Evolutionary conservation across 2,888 invertebrate species (phyloP).

Genomic region (Drosophila stalkeri): DNA sequence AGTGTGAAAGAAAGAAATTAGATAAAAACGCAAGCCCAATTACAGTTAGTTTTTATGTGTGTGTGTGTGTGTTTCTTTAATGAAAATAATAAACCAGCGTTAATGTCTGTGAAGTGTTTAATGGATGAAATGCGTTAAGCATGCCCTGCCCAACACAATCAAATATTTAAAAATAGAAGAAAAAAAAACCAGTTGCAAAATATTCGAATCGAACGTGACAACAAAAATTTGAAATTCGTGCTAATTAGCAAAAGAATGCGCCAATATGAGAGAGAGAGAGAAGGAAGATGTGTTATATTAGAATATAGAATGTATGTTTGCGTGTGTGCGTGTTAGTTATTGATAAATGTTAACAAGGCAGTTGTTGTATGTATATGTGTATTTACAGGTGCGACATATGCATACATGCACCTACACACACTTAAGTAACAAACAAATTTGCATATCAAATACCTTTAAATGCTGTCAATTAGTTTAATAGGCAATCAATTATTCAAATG

Average conservation of each 20-base stretch:
- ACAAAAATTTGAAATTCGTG: constrained; percentile 60
- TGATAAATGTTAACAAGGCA: constrained; percentile 17
- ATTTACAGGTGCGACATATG: constrained; percentile 29
- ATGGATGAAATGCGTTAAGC: constrained; percentile 28
- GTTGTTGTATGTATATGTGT: constrained; percentile 19
- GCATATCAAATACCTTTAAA: constrained; percentile 4
- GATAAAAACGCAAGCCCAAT: constrained; percentile 48
- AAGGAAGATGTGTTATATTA: constrained; percentile 11
- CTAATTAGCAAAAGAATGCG: constrained; percentile 74
- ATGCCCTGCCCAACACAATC: background rate
- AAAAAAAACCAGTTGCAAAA: constrained; percentile 36
- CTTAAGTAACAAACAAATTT: constrained; percentile 6
- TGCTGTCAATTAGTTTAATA: constrained; percentile 10
- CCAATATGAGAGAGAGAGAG: constrained; percentile 40
- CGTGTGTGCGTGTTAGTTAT: background rate
- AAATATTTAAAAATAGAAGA: constrained; percentile 10
- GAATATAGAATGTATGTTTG: background rate
- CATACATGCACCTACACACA: background rate
- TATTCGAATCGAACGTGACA: constrained; percentile 52
- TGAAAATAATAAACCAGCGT: constrained; percentile 34
- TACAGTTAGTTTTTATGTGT: constrained; percentile 70
- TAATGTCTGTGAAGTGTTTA: constrained; percentile 39
- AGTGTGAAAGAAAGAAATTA: constrained; percentile 59
- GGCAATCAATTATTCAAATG: constrained; percentile 23
- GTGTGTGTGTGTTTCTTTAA: constrained; percentile 32